A percentile compares a stretch with the other conserved stretches of the same genome.
Evolutionary conservation across 2,113 vertebrate genomes (phyloP).

Genomic region (Osmerus eperlanus): DNA sequence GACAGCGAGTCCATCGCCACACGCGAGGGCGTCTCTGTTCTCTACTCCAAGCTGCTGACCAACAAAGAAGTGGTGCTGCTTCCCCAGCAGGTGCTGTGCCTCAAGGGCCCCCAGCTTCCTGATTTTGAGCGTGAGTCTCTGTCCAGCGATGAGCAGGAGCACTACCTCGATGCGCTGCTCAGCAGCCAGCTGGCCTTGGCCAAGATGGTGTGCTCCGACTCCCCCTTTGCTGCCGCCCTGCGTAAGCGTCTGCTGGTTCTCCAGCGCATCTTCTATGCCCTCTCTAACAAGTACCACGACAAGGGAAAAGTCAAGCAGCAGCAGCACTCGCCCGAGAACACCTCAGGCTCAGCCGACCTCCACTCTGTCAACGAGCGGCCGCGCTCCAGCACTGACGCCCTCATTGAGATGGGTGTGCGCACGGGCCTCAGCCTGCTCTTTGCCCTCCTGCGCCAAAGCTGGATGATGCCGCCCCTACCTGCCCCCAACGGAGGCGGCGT

Average conservation of each 20-base stretch:
- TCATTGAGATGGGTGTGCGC: slow-evolving; percentile 95
- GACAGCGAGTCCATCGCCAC: slow-evolving; percentile 98
- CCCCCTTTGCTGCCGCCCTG: slow-evolving; percentile 90
- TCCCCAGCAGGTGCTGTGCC: slow-evolving; percentile 94
- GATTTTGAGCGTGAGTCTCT: slow-evolving; percentile 97
- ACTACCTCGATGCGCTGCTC: slow-evolving; percentile 96
- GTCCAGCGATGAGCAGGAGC: slow-evolving; percentile 97
- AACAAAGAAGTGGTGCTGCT: slow-evolving; percentile 96
- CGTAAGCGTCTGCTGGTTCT: slow-evolving; percentile 91
- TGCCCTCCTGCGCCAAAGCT: slow-evolving; percentile 92
- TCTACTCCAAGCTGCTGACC: slow-evolving; percentile 88
- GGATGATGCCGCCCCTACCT: slow-evolving; percentile 83
- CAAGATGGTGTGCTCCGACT: slow-evolving; percentile 98
- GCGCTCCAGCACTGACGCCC: slow-evolving; percentile 89
- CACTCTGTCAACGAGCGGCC: slow-evolving; percentile 92
- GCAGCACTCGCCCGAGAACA: slow-evolving; percentile 91
- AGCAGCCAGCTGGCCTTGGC: slow-evolving; percentile 95
- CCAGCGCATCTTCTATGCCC: slow-evolving; percentile 94
- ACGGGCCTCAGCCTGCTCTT: slow-evolving; percentile 93
- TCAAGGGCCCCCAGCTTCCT: slow-evolving; percentile 96
- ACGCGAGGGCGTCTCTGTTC: slow-evolving; percentile 87
- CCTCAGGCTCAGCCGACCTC: slow-evolving; percentile 81
- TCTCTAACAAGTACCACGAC: slow-evolving; percentile 97
- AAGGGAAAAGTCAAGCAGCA: slow-evolving; percentile 96
- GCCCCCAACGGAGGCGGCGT: slow-evolving; percentile 36